These are phyloP conservation scores for Silvanus unidentatus DNA, from an alignment of 2,888 invertebrate species.

Conservation along the genomic window DNA sequence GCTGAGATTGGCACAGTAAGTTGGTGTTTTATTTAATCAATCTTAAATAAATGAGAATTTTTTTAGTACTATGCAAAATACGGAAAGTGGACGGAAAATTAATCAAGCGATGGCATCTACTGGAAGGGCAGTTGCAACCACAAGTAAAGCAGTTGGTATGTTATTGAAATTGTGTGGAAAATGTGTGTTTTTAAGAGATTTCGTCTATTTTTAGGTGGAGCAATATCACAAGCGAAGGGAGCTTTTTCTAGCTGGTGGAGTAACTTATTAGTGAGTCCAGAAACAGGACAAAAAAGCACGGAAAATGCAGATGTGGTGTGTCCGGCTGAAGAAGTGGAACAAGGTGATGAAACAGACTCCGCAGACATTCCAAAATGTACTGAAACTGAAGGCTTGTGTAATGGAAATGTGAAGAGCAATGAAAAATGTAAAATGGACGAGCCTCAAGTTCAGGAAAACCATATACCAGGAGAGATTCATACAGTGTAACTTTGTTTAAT, in stretches of 20 bases:
- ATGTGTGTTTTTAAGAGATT: too few relatives aligned
- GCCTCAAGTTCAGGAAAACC: slow-evolving; percentile 18
- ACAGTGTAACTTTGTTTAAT: slow-evolving; percentile 29
- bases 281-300: slow-evolving; percentile 32
- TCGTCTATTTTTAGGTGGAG: slow-evolving; percentile 57
- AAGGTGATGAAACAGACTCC: slow-evolving; percentile 16
- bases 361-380: slow-evolving; percentile 26
- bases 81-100: slow-evolving; percentile 87
- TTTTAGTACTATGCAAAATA: slow-evolving; percentile 85
- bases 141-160: slow-evolving; percentile 67
- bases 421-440: slow-evolving; percentile 3
- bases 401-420: slow-evolving; percentile 21
- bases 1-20: slow-evolving; percentile 82
- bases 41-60: slow-evolving; percentile 5
- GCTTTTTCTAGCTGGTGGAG: slow-evolving; percentile 86
- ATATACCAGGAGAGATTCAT: slow-evolving; percentile 35
- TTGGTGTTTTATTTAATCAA: slow-evolving; percentile 45
- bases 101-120: slow-evolving; percentile 90
- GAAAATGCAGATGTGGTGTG: slow-evolving; percentile 19
- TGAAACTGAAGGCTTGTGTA: slow-evolving; percentile 23
- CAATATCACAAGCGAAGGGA: slow-evolving; percentile 81
- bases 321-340: too few relatives aligned
- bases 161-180: slow-evolving; percentile 12
- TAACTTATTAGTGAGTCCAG: slow-evolving; percentile 55
- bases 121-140: slow-evolving; percentile 80